Conservation (phyloP, 1,140 invertebrate genomes). For the Drosophila sechellia region DNA sequence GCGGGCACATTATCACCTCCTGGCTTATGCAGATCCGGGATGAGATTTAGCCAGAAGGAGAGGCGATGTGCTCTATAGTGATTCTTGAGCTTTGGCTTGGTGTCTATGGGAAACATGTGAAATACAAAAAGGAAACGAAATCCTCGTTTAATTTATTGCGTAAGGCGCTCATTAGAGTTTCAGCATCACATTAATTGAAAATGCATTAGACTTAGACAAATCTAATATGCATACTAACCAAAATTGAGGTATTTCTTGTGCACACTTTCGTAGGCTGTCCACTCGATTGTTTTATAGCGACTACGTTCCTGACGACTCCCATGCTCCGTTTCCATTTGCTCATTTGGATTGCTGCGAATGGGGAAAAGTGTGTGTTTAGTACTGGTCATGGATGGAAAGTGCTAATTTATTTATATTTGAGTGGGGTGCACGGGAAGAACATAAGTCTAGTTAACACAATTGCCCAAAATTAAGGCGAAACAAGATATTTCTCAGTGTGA, state of each 20-base stretch:
- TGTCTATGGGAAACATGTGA: slow-evolving; percentile 86
- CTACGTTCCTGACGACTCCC: slow-evolving; percentile 90
- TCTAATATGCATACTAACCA: slow-evolving; percentile 86
- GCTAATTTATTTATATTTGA: neutral
- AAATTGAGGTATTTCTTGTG: slow-evolving; percentile 97
- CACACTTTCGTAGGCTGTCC: slow-evolving; percentile 95
- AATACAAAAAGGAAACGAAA: neutral
- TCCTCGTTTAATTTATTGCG: neutral
- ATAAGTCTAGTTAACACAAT: neutral
- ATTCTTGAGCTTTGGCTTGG: slow-evolving; percentile 94
- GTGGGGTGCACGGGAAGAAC: neutral
- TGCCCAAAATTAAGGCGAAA: too few relatives aligned
- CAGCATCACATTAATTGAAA: neutral
- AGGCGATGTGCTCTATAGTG: slow-evolving; percentile 97
- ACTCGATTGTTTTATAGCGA: slow-evolving; percentile 93
- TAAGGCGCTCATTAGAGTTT: neutral
- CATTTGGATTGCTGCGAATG: slow-evolving; percentile 93
- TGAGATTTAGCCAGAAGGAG: slow-evolving; percentile 98
- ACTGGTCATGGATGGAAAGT: neutral
- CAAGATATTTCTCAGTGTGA: too few relatives aligned
- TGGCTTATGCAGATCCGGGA: slow-evolving; percentile 97
- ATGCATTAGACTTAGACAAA: neutral
- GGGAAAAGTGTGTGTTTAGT: slow-evolving; percentile 10
- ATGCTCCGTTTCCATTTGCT: slow-evolving; percentile 89
- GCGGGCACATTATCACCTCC: slow-evolving; percentile 93